phyloP scores from a whole-genome alignment of 2,888 invertebrate species.

The Epiblema foenella region DNA sequence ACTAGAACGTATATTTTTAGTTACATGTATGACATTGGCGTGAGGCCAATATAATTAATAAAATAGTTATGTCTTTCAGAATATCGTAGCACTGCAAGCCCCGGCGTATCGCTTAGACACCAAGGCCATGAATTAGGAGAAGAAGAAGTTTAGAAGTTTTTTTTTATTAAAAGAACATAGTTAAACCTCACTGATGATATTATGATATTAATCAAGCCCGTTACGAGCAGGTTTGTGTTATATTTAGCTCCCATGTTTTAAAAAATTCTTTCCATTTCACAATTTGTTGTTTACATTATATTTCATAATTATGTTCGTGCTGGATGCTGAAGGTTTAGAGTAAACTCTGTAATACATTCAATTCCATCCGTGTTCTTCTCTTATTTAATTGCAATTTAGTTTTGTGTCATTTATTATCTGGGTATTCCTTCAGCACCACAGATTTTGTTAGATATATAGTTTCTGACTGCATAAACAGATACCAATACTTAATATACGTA shows the following conservation, averaged over 20 bases:
- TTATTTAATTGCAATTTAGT: not conserved
- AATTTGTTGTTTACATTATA: slow-evolving; percentile 10
- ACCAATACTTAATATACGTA: too few relatives aligned
- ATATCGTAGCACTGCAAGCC: slow-evolving; percentile 64
- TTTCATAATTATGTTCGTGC: slow-evolving; percentile 1
- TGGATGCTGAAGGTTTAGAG: not conserved
- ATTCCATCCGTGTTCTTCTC: not conserved
- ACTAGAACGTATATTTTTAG: slow-evolving; percentile 45
- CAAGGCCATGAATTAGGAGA: slow-evolving; percentile 61
- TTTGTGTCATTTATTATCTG: not conserved
- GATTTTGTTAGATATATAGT: too few relatives aligned
- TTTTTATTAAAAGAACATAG: slow-evolving; percentile 46
- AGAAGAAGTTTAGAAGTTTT: slow-evolving; percentile 54
- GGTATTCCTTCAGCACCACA: not conserved
- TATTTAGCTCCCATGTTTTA: not conserved
- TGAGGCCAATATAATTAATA: slow-evolving; percentile 72
- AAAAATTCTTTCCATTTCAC: not conserved
- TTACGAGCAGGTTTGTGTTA: not conserved
- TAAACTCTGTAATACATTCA: not conserved
- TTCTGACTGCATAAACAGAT: too few relatives aligned
- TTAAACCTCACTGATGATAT: slow-evolving; percentile 49
- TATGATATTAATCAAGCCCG: slow-evolving; percentile 32
- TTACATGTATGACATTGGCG: slow-evolving; percentile 62
- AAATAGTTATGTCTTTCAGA: slow-evolving; percentile 70
- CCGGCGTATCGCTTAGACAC: slow-evolving; percentile 60